phyloP scores from a whole-genome alignment of 2,797 vertebrate genomes.

The Rhyacichthys aspro region DNA sequence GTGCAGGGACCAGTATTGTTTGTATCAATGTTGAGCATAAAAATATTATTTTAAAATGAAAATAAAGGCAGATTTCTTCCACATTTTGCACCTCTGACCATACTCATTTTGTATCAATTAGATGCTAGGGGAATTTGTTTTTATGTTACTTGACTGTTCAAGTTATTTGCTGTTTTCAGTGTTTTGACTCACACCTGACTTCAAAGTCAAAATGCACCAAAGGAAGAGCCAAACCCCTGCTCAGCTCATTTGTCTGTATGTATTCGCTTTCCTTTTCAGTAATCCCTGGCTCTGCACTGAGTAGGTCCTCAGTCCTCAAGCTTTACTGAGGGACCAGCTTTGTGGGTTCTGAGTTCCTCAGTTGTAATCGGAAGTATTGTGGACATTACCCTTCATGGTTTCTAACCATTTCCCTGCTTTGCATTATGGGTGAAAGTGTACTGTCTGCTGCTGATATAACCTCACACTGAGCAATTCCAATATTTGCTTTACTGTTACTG shows the following conservation, averaged over 20 bases:
- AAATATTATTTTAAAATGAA: slow-evolving; percentile 46
- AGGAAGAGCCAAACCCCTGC: slow-evolving; percentile 41
- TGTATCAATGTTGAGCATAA: slow-evolving; percentile 70
- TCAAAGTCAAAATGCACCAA: slow-evolving; percentile 20
- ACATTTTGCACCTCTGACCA: slow-evolving; percentile 69
- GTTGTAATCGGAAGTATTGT: slow-evolving; percentile 72
- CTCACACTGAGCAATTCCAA: slow-evolving; percentile 38
- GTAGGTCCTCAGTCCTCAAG: slow-evolving; percentile 86
- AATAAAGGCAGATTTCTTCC: slow-evolving; percentile 80
- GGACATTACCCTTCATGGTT: slow-evolving; percentile 70
- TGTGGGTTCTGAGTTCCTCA: slow-evolving; percentile 74
- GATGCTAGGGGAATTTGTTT: background rate
- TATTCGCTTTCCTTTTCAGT: slow-evolving; percentile 94
- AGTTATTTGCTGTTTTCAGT: background rate
- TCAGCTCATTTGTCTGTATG: slow-evolving; percentile 83
- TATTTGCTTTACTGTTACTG: slow-evolving; percentile 24
- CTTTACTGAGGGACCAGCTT: slow-evolving; percentile 86
- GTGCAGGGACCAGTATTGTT: slow-evolving; percentile 61
- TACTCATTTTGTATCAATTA: slow-evolving; percentile 69
- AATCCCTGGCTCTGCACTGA: slow-evolving; percentile 99
- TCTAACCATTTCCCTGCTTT: slow-evolving; percentile 60
- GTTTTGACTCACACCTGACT: slow-evolving; percentile 5
- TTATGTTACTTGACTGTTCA: background rate
- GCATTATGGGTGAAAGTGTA: slow-evolving; percentile 53
- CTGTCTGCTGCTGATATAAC: slow-evolving; percentile 58